Conservation (phyloP, 1,140 invertebrate species). For the Argopecten irradians region DNA sequence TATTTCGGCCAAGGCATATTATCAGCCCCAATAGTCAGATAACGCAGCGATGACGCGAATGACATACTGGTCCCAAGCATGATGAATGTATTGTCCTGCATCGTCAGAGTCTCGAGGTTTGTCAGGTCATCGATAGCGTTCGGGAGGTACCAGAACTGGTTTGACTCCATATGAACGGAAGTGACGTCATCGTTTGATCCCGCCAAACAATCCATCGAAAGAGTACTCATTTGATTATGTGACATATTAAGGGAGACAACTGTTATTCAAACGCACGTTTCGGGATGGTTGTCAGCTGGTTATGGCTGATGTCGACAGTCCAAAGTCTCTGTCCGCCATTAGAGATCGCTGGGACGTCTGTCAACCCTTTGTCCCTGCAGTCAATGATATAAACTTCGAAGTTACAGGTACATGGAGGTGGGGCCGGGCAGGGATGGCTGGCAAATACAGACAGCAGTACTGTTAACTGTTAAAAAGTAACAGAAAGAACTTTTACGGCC, state of each 20-base stretch:
- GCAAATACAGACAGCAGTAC: background rate
- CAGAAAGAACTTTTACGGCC: background rate
- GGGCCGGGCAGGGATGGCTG: background rate
- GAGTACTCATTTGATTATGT: background rate
- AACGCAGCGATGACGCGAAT: background rate
- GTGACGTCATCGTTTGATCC: background rate
- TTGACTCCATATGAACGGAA: background rate
- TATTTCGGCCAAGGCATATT: background rate
- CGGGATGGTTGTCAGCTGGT: background rate
- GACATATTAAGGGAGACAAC: background rate
- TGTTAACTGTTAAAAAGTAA: background rate
- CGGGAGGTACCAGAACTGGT: background rate
- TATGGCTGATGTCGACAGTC: background rate
- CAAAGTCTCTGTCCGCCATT: background rate
- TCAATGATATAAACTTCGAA: background rate
- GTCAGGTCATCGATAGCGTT: background rate
- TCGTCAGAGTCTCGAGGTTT: background rate
- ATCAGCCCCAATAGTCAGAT: background rate
- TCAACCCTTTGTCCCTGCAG: background rate
- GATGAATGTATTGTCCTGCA: background rate
- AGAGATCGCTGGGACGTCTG: background rate
- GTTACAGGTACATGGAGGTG: background rate
- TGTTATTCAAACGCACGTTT: background rate
- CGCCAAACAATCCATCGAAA: background rate
- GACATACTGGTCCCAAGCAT: background rate